Conservation (phyloP, 1,140 invertebrate species). For the Listronotus oregonensis region DNA sequence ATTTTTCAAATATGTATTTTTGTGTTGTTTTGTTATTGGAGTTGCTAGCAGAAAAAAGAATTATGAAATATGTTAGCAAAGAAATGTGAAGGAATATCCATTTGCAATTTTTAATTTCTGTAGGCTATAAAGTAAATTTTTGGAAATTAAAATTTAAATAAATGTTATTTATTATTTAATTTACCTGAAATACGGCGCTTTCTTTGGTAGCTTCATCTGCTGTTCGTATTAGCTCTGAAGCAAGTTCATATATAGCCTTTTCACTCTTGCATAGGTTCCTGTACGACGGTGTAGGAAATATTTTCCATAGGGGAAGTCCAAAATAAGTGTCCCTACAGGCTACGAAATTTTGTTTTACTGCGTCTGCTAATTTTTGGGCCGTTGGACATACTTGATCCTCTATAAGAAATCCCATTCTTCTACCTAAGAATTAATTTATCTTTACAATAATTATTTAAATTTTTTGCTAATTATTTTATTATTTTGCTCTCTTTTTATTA, state of each 20-base stretch:
- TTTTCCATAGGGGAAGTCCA: constrained; percentile 82
- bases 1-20: no score
- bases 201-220: constrained; percentile 67
- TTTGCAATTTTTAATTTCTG: no score
- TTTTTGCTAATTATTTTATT: no score
- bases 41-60: no score
- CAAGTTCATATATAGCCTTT: constrained; percentile 80
- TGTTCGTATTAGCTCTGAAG: constrained; percentile 76
- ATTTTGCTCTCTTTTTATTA: no score
- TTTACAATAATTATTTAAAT: no score
- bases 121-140: no score
- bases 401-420: constrained; percentile 79
- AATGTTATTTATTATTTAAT: neutral
- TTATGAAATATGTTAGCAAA: no score
- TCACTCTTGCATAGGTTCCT: constrained; percentile 73
- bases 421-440: constrained; percentile 56
- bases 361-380: constrained; percentile 65
- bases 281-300: constrained; percentile 75
- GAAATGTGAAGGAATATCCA: no score
- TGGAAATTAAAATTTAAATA: no score
- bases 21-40: no score
- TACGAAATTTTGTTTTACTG: constrained; percentile 75
- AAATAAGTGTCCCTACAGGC: constrained; percentile 80
- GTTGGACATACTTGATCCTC: constrained; percentile 62
- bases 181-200: constrained; percentile 67